These are phyloP conservation scores for Xiphophorus birchmanni DNA, from an alignment of 2,797 vertebrate genomes.

Conservation along the genomic window DNA sequence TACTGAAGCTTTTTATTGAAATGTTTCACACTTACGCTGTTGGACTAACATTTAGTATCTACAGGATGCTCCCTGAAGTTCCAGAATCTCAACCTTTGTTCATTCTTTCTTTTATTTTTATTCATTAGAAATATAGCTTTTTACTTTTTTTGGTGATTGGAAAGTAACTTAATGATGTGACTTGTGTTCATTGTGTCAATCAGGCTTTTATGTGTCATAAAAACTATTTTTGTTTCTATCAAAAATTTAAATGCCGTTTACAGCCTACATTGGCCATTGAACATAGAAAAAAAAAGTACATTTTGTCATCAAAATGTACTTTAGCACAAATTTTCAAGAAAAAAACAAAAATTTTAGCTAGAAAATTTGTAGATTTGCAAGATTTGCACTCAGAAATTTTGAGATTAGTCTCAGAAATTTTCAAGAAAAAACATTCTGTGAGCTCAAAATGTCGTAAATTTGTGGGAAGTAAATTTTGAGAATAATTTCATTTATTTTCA, in stretches of 20 bases:
- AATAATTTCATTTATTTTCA: too few species aligned
- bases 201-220: not conserved
- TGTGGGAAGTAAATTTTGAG: too few species aligned
- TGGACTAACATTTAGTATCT: not conserved
- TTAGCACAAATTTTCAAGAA: too few species aligned
- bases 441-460: too few species aligned
- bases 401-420: too few species aligned
- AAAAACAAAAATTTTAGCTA: too few species aligned
- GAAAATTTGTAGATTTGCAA: too few species aligned
- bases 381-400: too few species aligned
- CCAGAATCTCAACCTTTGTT: not conserved
- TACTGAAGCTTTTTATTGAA: slow-evolving; percentile 6
- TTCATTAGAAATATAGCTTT: not conserved
- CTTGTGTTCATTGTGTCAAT: not conserved
- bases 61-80: not conserved
- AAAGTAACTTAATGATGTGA: not conserved
- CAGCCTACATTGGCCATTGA: not conserved
- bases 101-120: not conserved
- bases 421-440: too few species aligned
- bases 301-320: too few species aligned
- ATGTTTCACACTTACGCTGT: not conserved
- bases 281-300: too few species aligned
- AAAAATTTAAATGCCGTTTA: not conserved
- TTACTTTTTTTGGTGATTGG: not conserved
- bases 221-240: not conserved